Percentiles rank a stretch among this genome's conserved stretches.
phyloP scores from a whole-genome alignment of 2,113 vertebrate species.

The Cettia cetti region DNA sequence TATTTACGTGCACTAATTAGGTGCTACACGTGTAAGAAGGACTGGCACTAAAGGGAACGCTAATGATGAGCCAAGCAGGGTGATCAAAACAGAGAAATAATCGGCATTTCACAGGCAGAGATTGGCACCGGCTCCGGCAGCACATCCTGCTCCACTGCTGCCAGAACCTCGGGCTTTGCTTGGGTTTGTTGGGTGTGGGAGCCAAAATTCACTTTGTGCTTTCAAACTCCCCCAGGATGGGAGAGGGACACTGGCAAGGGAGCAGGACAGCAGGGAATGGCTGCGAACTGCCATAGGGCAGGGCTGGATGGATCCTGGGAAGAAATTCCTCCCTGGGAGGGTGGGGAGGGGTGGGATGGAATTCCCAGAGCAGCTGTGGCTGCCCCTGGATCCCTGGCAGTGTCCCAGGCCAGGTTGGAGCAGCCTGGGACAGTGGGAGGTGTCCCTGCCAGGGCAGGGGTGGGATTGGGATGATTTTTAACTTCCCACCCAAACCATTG shows the following conservation, averaged over 20 bases:
- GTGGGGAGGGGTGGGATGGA: background rate
- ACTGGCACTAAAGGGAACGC: background rate
- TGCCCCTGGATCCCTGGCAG: background rate
- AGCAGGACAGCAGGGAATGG: background rate
- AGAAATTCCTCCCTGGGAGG: fast-evolving
- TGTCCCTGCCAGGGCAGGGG: background rate
- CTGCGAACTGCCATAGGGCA: fast-evolving
- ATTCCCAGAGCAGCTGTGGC: background rate
- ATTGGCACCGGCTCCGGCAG: background rate
- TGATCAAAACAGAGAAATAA: background rate
- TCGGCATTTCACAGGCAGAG: background rate
- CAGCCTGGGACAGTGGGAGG: background rate
- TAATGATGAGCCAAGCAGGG: background rate
- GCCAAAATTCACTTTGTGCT: background rate
- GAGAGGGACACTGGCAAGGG: background rate
- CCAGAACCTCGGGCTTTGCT: fast-evolving
- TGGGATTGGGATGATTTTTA: fast-evolving
- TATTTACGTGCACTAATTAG: background rate
- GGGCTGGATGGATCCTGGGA: background rate
- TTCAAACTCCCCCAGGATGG: fast-evolving
- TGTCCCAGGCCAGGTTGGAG: background rate
- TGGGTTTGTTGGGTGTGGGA: background rate
- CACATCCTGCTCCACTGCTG: background rate
- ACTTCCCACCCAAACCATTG: background rate
- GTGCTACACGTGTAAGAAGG: background rate